Evolutionary conservation across 2,888 invertebrate species (phyloP).

Genomic region (Oscheius sp.): DNA sequence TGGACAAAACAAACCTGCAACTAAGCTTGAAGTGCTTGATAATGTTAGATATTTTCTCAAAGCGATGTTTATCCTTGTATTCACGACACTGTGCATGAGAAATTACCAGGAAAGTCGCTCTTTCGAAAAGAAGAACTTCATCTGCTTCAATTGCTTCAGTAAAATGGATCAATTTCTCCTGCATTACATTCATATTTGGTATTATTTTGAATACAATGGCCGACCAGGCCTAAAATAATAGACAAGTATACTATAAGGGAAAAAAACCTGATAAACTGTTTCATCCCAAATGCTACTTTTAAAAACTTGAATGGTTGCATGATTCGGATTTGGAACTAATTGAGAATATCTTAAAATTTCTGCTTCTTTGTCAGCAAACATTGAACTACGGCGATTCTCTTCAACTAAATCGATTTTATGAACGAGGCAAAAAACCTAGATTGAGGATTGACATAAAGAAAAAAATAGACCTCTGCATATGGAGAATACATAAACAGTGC

Average conservation of each 20-base stretch:
- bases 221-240: constrained; percentile 85
- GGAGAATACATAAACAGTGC: constrained; percentile 95
- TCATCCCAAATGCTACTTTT: constrained; percentile 99
- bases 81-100: constrained; percentile 74
- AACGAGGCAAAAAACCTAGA: constrained; percentile 95
- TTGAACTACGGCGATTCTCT: constrained; percentile 90
- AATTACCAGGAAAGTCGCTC: constrained; percentile 97
- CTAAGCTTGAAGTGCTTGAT: constrained; percentile 99
- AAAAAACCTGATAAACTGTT: constrained; percentile 85
- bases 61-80: constrained; percentile 93
- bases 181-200: constrained; percentile 94
- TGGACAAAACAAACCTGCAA: constrained; percentile 77
- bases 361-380: constrained; percentile 86
- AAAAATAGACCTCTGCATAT: too few species aligned
- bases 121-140: constrained; percentile 95
- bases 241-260: neutral
- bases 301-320: constrained; percentile 87
- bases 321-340: constrained; percentile 47
- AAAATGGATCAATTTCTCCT: constrained; percentile 91
- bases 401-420: constrained; percentile 99
- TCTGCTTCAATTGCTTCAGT: constrained; percentile 97
- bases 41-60: constrained; percentile 99
- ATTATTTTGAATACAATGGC: constrained; percentile 98
- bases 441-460: too few species aligned
- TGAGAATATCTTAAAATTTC: constrained; percentile 88